Percentiles rank a stretch among this genome's conserved stretches.
Conservation (phyloP, 1,140 invertebrate species). For the Calliopsis andreniformis region DNA sequence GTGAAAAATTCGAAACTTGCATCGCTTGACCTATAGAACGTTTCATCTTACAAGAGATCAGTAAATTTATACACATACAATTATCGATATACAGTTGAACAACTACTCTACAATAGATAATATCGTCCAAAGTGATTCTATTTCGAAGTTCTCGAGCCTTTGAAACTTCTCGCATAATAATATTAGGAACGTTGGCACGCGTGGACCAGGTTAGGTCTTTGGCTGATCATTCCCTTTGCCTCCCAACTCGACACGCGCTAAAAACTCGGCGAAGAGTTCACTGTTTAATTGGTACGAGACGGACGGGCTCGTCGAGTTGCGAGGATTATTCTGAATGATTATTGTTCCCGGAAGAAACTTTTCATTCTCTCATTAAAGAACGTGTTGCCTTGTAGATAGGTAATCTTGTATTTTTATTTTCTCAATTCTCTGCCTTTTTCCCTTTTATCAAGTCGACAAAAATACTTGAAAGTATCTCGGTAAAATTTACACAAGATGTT, state of each 20-base stretch:
- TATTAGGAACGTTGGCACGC: constrained; percentile 34
- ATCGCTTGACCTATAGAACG: background rate
- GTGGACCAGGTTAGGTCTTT: constrained; percentile 11
- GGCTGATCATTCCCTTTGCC: background rate
- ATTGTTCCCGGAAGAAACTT: constrained; percentile 46
- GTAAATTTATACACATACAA: background rate
- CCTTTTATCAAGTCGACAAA: background rate
- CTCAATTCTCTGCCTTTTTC: too few relatives aligned
- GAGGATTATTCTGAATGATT: constrained; percentile 24
- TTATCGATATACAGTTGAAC: constrained; percentile 1
- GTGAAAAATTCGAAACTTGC: background rate
- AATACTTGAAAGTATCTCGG: too few relatives aligned
- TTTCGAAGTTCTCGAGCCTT: too few relatives aligned
- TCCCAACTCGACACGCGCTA: constrained; percentile 26
- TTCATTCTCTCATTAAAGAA: background rate
- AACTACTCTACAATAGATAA: constrained; percentile 13
- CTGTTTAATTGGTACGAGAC: constrained; percentile 21
- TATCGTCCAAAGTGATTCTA: background rate
- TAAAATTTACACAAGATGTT: background rate
- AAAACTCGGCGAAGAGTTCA: constrained; percentile 1
- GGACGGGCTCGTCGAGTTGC: constrained; percentile 44
- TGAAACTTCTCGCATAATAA: background rate
- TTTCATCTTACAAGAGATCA: background rate
- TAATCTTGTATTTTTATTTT: constrained; percentile 1
- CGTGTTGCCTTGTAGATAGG: background rate